Conservation (phyloP, 2,888 invertebrate genomes). For the Barypeithes pellucidus region DNA sequence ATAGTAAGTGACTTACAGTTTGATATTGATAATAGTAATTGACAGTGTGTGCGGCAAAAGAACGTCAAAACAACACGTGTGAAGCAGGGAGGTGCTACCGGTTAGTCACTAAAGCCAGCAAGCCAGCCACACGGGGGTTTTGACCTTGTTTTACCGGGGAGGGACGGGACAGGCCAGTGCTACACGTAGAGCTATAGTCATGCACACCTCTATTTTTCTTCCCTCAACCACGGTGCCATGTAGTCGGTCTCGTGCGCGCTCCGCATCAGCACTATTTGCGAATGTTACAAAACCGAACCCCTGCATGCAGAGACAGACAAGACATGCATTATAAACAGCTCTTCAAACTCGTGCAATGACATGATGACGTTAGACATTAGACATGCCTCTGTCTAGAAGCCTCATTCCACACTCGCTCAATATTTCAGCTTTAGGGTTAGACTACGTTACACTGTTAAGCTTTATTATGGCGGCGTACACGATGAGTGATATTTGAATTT, state of each 20-base stretch:
- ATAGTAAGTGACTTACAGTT: conserved; percentile 60
- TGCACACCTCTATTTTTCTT: conserved; percentile 99
- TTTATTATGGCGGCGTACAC: conserved; percentile 59
- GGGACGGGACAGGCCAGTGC: conserved; percentile 73
- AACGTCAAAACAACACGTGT: conserved; percentile 72
- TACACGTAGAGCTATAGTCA: conserved; percentile 79
- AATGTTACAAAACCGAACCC: conserved; percentile 99
- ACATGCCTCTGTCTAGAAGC: conserved; percentile 64
- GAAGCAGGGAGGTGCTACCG: conserved; percentile 70
- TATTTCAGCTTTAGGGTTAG: conserved; percentile 59
- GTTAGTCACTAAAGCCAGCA: conserved; percentile 72
- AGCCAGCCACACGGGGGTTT: conserved; percentile 72
- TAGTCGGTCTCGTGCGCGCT: conserved; percentile 99
- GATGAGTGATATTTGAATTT: conserved; percentile 47
- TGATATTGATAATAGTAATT: conserved; percentile 52
- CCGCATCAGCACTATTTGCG: conserved; percentile 99
- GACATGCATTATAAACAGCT: conserved; percentile 92
- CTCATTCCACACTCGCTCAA: conserved; percentile 69
- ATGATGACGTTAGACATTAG: conserved; percentile 73
- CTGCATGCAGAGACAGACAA: conserved; percentile 98
- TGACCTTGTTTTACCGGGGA: conserved; percentile 72
- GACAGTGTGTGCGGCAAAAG: conserved; percentile 71
- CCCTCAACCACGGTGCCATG: conserved; percentile 99
- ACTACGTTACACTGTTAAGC: conserved; percentile 65
- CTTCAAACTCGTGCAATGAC: conserved; percentile 85